Evolutionary conservation across 2,113 vertebrate genomes (phyloP), one percentile per base, ranked within the genome.

Genomic region (Mungos mungo): DNA sequence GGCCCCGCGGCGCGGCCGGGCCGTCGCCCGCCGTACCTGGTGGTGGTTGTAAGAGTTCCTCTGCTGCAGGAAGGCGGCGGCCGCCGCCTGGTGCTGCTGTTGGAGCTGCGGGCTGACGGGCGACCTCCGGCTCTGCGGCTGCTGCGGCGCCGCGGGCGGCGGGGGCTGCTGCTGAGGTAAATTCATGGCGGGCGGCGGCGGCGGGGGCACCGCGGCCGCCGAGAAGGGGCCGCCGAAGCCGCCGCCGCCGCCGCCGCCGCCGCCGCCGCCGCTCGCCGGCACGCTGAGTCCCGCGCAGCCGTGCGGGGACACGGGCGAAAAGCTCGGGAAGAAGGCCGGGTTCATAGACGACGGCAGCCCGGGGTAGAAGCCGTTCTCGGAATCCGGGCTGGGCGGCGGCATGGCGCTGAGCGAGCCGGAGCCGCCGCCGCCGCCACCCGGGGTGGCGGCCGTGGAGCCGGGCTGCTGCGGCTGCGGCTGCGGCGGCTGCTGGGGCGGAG

Each of bases 311-410:
- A 99, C 99, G 33, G 99, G 99, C 72, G 99, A 99, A 98, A 99
- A 99, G 97, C 99, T 99, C 98, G 99, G 99, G 98, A 99, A 99
- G 98, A 99, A 99, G 98, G 99, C 99, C 98, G 99, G 99, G 99
- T 99, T 99, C 98, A 99, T 99, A 96, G 99, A 99, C 98, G 99
- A 99, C 93, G 99, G 99, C 98, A 99, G 98, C 96, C 99, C 99
- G 23, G 99, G 99, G 98, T 99, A 99, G 98, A 99, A 99, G 98
- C 99, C 98, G 98, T 98, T 99, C 98, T 99, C 99, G 4, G 99
- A 98, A 72, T 99, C 99, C 50, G 99, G 98, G 98, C 93, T 99
- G 82, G 98, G 98, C 63, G 98, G 98, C 96, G 99, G 98, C 98
- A 99, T 98, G 98, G 99, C 99, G 98, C 98, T 99, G 88, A 99